A percentile compares a stretch with the other conserved stretches of the same genome.
These are phyloP conservation scores for Chaenodraco wilsoni DNA, from an alignment of 2,797 vertebrate genomes.

Conservation along the genomic window DNA sequence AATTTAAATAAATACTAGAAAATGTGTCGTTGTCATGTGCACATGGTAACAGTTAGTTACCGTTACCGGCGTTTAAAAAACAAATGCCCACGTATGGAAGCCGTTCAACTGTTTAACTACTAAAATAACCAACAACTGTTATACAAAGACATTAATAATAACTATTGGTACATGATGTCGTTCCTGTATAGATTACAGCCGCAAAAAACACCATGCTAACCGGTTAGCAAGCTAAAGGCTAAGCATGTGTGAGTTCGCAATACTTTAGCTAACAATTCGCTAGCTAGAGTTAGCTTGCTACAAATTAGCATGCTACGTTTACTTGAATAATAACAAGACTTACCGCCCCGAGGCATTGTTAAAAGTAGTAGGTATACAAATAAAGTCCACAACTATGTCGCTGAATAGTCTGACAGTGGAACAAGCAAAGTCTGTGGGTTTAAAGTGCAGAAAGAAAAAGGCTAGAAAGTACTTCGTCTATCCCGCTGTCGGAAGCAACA, in stretches of 20 bases:
- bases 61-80: not conserved
- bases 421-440: not conserved
- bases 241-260: conserved; percentile 51
- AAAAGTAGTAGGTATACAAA: not conserved
- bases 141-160: not conserved
- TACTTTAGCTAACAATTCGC: conserved; percentile 43
- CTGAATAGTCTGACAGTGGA: not conserved
- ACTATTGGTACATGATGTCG: not conserved
- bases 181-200: not conserved
- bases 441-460: conserved; percentile 40
- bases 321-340: conserved; percentile 47
- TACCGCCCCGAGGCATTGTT: conserved; percentile 85
- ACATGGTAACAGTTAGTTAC: conserved; percentile 33
- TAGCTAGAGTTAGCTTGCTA: conserved; percentile 37
- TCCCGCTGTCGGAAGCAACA: conserved; percentile 47
- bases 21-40: conserved; percentile 12
- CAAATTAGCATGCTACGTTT: not conserved
- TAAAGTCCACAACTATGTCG: not conserved
- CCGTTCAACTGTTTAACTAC: accelerated
- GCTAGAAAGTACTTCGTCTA: conserved; percentile 49
- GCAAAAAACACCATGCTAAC: conserved; percentile 28
- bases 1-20: not conserved
- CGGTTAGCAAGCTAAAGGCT: conserved; percentile 73
- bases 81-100: accelerated
- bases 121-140: not conserved